Evolutionary conservation across 1,140 invertebrate genomes (phyloP).

Genomic region (Nebria ingens): DNA sequence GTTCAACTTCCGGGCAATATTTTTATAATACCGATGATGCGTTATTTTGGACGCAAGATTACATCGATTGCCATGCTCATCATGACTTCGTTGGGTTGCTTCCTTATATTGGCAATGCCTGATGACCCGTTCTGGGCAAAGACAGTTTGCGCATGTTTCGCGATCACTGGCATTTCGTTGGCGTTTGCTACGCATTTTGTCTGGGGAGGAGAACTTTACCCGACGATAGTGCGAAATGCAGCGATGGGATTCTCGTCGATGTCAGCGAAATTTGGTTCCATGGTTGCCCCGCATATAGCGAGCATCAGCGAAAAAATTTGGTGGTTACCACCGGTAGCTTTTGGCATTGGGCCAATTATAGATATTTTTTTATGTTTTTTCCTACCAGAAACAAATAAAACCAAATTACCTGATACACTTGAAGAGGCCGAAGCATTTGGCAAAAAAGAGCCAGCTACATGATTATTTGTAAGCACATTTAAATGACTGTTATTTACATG

Average conservation of each 20-base stretch:
- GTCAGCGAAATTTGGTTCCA: slow-evolving; percentile 44
- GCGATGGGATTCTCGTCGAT: slow-evolving; percentile 45
- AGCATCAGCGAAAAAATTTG: neutral
- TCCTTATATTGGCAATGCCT: too few relatives aligned
- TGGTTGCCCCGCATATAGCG: slow-evolving; percentile 35
- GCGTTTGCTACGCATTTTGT: slow-evolving; percentile 43
- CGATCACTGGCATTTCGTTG: neutral
- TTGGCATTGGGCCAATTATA: neutral
- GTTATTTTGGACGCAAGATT: neutral
- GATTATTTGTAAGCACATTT: too few relatives aligned
- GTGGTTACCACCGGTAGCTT: neutral
- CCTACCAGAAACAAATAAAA: neutral
- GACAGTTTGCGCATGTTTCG: neutral
- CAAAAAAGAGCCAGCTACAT: too few relatives aligned
- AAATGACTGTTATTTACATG: too few relatives aligned
- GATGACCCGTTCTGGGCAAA: neutral
- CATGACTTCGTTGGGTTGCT: neutral
- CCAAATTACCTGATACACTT: neutral
- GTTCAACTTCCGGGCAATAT: slow-evolving; percentile 18
- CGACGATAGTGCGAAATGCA: slow-evolving; percentile 47
- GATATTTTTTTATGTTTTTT: neutral
- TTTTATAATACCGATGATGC: neutral
- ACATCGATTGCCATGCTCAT: neutral
- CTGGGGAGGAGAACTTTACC: slow-evolving; percentile 47
- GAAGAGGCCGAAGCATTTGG: neutral